Evolutionary conservation across 2,113 vertebrate genomes (phyloP).

Genomic region (Prunella himalayana): DNA sequence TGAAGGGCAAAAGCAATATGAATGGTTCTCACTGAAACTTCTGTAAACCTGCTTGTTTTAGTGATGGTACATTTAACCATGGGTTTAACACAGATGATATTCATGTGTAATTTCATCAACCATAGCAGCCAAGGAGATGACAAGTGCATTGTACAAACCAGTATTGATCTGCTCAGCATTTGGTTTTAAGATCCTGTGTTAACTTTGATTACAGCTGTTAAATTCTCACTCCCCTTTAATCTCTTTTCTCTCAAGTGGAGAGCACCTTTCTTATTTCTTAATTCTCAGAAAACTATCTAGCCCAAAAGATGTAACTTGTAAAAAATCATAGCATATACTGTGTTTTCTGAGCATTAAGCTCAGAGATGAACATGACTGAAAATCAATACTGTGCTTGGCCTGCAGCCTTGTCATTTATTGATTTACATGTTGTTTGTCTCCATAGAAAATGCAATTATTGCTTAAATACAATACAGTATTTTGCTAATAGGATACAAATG

Average conservation of each 20-base stretch:
- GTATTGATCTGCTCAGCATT: not conserved
- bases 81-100: not conserved
- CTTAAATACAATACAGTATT: constrained; percentile 72
- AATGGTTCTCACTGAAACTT: not conserved
- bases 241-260: not conserved
- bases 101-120: not conserved
- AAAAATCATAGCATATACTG: constrained; percentile 43
- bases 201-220: not conserved
- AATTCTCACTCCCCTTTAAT: not conserved
- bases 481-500: constrained; percentile 69
- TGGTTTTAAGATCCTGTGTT: not conserved
- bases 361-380: constrained; percentile 57
- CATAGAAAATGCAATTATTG: constrained; percentile 68
- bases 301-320: constrained; percentile 7
- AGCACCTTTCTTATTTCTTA: constrained; percentile 25
- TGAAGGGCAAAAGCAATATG: not conserved
- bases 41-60: not conserved
- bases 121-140: not conserved
- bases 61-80: not conserved
- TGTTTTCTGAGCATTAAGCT: constrained; percentile 59
- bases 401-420: constrained; percentile 62
- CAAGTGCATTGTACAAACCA: not conserved
- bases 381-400: constrained; percentile 59
- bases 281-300: not conserved
- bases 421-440: constrained; percentile 69